These are phyloP conservation scores for Melospiza melodia DNA, from an alignment of 2,113 vertebrate species.

Conservation along the genomic window DNA sequence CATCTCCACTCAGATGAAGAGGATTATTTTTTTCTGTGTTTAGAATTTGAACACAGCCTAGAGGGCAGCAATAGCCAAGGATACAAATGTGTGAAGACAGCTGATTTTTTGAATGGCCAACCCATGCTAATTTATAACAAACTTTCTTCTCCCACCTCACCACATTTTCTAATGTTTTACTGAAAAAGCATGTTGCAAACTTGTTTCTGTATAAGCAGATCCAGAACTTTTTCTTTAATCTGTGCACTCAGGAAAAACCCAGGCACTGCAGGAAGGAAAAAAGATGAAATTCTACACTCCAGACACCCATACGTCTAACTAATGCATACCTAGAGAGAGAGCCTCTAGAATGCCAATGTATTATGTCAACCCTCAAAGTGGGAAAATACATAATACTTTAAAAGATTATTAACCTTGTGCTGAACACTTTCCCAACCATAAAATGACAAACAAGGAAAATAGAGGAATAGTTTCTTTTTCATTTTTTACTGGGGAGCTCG, in stretches of 20 bases:
- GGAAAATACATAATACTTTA: background rate
- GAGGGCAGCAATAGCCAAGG: conserved; percentile 35
- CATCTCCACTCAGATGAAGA: background rate
- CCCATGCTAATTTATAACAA: background rate
- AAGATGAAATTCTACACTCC: background rate
- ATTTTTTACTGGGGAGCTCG: background rate
- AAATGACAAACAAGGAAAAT: background rate
- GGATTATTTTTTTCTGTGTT: background rate
- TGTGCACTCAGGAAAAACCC: background rate
- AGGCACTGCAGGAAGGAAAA: background rate
- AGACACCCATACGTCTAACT: background rate
- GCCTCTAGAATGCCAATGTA: background rate
- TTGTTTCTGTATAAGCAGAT: background rate
- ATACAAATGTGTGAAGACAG: background rate
- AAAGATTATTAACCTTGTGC: background rate
- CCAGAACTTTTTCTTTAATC: background rate
- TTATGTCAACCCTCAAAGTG: background rate
- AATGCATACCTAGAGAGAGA: background rate
- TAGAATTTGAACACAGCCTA: background rate
- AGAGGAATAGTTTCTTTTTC: background rate
- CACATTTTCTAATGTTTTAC: background rate
- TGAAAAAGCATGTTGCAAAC: background rate
- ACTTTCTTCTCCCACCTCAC: background rate
- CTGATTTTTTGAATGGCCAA: background rate
- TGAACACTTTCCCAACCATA: background rate